Base-by-base conservation (phyloP, 2,888 invertebrate genomes). In the Ditula angustiorana region DNA sequence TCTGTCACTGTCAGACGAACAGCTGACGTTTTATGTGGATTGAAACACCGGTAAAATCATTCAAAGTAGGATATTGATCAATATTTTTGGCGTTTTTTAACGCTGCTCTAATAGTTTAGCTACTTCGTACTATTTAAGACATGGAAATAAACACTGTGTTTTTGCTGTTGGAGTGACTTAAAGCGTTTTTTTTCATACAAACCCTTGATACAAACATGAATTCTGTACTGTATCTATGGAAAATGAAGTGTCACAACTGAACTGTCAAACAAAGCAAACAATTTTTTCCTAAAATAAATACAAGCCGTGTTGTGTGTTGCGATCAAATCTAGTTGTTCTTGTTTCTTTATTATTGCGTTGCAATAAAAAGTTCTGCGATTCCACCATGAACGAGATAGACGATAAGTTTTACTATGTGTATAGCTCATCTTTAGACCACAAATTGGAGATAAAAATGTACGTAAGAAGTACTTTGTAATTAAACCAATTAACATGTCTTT, bases 391-490 rank as follows among this genome's bases (percentile, higher is more conserved):
- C 79, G 95, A 95, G 76, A 94, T 95, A 67, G 96, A 95, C 74
- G 96, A 97, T 86, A 96, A 96, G 83, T 97, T 97, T 88, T 95
- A 96, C 80, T 97, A 96, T 83, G 96, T 98, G 24, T 98, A 98
- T 83, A 98, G 98, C 91, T 98, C 97, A 26, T 96, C 97, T n/a
- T 87, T 99, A 71, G 96, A 97, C 73, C 94, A 96, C 71, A 96
- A 96, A 86, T 94, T 99, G 37, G 96, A 97, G 92, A 96, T 99
- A 71, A 98, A 99, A 95, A 96, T 99, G 97, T 98, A 93, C 95
- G 96, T 94, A 72, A 49, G 61, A 46, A 21, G 23, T 46, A 28
- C 28, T 28, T 16, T 11, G 5, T 11, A n/a, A 37, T 49, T 23
- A 21, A 21, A 30, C 16, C 23, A 30, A 41, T 41, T 23, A 37